phyloP scores from a whole-genome alignment of 2,888 invertebrate species.

The Caenorhabditis imperialis region DNA sequence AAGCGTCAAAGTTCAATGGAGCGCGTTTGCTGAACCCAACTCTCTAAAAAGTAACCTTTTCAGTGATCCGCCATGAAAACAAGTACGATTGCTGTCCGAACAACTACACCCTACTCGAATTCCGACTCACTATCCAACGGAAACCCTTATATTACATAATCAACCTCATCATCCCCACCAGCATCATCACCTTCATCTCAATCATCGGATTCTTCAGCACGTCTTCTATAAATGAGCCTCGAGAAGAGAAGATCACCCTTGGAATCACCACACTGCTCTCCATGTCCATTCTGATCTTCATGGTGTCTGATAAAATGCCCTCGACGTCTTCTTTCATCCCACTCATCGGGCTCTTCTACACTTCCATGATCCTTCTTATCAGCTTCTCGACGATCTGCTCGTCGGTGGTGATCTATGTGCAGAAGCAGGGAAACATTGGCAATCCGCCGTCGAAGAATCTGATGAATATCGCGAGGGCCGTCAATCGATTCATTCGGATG shows the following conservation, averaged over 20 bases:
- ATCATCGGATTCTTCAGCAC: slow-evolving; percentile 79
- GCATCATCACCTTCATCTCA: slow-evolving; percentile 78
- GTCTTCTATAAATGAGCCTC: slow-evolving; percentile 69
- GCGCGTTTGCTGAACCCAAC: too few species aligned
- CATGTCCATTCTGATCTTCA: slow-evolving; percentile 80
- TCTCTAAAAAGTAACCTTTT: too few species aligned
- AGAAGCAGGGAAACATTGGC: slow-evolving; percentile 78
- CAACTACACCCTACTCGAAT: slow-evolving; percentile 71
- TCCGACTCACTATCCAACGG: slow-evolving; percentile 59
- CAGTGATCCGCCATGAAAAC: slow-evolving; percentile 65
- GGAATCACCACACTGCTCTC: slow-evolving; percentile 76
- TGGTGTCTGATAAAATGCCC: slow-evolving; percentile 79
- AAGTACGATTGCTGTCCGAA: slow-evolving; percentile 72
- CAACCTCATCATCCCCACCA: slow-evolving; percentile 74
- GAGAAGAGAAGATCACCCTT: slow-evolving; percentile 74
- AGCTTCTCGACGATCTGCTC: slow-evolving; percentile 80
- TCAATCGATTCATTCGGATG: slow-evolving; percentile 70
- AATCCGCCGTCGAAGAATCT: slow-evolving; percentile 68
- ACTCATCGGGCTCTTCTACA: slow-evolving; percentile 80
- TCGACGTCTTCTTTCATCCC: slow-evolving; percentile 80
- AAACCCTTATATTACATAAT: slow-evolving; percentile 73
- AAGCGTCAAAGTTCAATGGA: too few species aligned
- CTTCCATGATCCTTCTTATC: slow-evolving; percentile 80
- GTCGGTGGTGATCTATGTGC: slow-evolving; percentile 80
- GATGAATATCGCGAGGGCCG: slow-evolving; percentile 69